phyloP scores from a whole-genome alignment of 2,797 vertebrate genomes.

The Crax fasciolata region DNA sequence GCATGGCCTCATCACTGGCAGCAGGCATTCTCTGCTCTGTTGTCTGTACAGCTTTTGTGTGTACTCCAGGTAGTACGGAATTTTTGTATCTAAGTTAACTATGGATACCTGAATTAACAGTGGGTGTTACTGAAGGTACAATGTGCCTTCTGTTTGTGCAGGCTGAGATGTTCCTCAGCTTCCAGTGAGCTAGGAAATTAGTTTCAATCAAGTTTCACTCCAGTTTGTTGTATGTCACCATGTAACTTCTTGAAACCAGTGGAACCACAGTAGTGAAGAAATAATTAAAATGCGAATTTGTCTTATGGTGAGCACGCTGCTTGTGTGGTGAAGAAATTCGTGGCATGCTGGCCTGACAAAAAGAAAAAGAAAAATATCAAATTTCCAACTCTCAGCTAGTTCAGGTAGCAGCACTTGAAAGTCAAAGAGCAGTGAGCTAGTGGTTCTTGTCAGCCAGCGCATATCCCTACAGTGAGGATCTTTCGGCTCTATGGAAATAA shows the following conservation, averaged over 20 bases:
- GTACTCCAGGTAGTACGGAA: not conserved
- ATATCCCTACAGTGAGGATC: not conserved
- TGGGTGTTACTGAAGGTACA: not conserved
- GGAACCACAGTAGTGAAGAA: not conserved
- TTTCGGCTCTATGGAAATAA: not conserved
- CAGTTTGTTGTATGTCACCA: not conserved
- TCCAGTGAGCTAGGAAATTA: not conserved
- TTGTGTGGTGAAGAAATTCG: not conserved
- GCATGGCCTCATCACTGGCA: not conserved
- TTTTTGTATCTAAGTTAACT: not conserved
- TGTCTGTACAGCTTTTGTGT: accelerated
- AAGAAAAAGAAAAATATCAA: not conserved
- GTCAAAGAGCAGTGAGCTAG: not conserved
- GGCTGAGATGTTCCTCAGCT: not conserved
- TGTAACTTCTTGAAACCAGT: not conserved
- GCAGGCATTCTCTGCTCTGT: not conserved
- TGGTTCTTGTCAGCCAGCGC: not conserved
- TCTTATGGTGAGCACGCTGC: not conserved
- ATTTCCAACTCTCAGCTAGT: not conserved
- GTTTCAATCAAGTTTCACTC: not conserved
- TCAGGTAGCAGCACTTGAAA: not conserved
- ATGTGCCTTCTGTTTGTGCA: not conserved
- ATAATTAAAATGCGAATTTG: not conserved
- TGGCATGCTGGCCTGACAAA: not conserved
- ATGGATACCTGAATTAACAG: not conserved